Conservation (phyloP, 23 tunicate genomes). For the Botrylloides violaceus region DNA sequence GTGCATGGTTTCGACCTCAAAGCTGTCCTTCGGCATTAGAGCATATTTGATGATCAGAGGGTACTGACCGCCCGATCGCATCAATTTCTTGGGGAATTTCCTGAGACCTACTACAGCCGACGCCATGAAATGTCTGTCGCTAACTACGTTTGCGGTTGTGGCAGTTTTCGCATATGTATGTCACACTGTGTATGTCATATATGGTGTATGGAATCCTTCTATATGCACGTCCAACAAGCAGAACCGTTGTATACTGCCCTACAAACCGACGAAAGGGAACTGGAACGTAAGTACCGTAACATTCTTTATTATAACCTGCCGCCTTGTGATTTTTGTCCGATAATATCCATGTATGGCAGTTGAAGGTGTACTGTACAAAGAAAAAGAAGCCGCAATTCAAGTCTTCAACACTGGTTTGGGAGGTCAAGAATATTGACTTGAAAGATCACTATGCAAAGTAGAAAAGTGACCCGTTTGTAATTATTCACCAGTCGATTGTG, state of each 20-base stretch:
- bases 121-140: constrained; percentile 58
- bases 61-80: no score
- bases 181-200: constrained; percentile 39
- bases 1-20: no score
- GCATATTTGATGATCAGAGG: no score
- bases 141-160: constrained; percentile 34
- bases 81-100: no score
- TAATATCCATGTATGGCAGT: neutral
- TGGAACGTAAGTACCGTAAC: constrained; percentile 50
- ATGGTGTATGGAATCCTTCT: constrained; percentile 61
- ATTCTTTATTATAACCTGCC: neutral
- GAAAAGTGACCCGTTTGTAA: no score
- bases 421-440: neutral
- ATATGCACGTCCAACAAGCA: constrained; percentile 17
- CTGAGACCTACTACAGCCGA: no score
- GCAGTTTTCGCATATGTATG: constrained; percentile 16
- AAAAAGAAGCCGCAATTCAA: neutral
- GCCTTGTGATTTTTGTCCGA: neutral
- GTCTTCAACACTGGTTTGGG: neutral
- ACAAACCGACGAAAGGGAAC: constrained; percentile 16
- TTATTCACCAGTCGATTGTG: no score
- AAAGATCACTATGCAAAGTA: neutral
- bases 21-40: no score
- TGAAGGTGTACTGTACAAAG: neutral
- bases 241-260: constrained; percentile 27